phyloP scores from a whole-genome alignment of 2,113 vertebrate species.

The Orthonyx spaldingii region DNA sequence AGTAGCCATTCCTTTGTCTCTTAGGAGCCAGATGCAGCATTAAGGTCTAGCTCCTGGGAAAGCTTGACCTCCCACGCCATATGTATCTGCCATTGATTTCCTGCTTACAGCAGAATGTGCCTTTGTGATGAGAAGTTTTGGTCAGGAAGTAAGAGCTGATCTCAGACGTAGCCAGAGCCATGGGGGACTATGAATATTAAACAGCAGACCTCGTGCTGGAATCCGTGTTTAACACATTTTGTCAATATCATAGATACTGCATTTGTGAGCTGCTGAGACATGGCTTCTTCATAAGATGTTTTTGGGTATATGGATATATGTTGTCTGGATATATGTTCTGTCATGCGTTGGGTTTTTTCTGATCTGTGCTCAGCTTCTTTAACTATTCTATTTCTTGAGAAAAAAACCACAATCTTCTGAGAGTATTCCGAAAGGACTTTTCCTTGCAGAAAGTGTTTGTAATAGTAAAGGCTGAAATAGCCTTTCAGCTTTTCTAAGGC shows the following conservation, averaged over 20 bases:
- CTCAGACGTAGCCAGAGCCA: not conserved
- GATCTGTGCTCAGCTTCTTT: not conserved
- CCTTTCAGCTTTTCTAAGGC: not conserved
- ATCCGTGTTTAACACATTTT: not conserved
- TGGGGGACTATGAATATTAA: not conserved
- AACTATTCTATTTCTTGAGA: not conserved
- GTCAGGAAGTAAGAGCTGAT: not conserved
- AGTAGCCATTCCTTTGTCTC: not conserved
- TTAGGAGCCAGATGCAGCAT: not conserved
- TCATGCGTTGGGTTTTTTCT: not conserved
- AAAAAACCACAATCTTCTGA: not conserved
- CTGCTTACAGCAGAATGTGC: not conserved
- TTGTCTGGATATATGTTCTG: not conserved
- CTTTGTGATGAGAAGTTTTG: not conserved
- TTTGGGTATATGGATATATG: too few species aligned
- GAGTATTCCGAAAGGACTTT: not conserved
- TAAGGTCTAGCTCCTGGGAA: not conserved
- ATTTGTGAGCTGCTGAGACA: not conserved
- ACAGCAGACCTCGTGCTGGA: fast-evolving
- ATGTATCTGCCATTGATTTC: not conserved
- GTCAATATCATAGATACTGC: not conserved
- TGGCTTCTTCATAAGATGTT: too few species aligned
- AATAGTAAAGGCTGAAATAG: not conserved
- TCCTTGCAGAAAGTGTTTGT: not conserved
- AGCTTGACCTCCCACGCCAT: not conserved